These are phyloP conservation scores for Formicarius rufipectus DNA, from an alignment of 2,113 vertebrate genomes.

Conservation along the genomic window DNA sequence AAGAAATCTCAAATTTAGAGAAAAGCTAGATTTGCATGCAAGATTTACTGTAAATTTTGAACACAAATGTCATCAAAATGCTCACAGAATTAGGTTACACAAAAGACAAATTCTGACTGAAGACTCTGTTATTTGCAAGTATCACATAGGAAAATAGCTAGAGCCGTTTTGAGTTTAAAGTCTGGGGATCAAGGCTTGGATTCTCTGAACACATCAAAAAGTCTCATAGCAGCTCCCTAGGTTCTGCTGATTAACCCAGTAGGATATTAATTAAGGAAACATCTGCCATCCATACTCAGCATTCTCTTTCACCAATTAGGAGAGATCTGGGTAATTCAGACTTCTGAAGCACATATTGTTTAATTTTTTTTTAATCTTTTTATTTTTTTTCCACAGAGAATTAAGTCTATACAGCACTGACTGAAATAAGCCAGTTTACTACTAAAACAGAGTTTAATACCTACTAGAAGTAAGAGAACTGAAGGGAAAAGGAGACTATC, in stretches of 20 bases:
- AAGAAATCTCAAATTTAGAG: constrained; percentile 47
- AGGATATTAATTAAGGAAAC: constrained; percentile 78
- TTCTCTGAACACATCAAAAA: constrained; percentile 71
- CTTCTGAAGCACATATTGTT: constrained; percentile 3
- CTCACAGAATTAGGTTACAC: constrained; percentile 38
- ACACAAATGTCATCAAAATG: constrained; percentile 41
- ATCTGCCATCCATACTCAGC: constrained; percentile 76
- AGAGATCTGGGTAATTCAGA: constrained; percentile 69
- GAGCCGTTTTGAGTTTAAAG: constrained; percentile 44
- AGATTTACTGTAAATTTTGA: constrained; percentile 32
- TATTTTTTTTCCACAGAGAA: neutral
- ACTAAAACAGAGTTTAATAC: constrained; percentile 43
- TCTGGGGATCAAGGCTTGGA: constrained; percentile 64
- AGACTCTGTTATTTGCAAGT: constrained; percentile 41
- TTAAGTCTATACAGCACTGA: constrained; percentile 18
- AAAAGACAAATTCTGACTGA: constrained; percentile 47
- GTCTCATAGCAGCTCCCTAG: constrained; percentile 66
- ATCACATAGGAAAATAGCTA: constrained; percentile 23
- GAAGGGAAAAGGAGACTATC: neutral
- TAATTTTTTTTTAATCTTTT: too few relatives aligned
- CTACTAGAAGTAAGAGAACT: constrained; percentile 7
- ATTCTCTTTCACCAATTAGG: constrained; percentile 73
- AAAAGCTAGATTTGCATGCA: constrained; percentile 21
- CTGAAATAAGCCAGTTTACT: constrained; percentile 56
- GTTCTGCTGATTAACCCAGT: constrained; percentile 77